These are phyloP conservation scores for Lottia gigantea DNA, from an alignment of 2,888 invertebrate genomes.

Conservation along the genomic window DNA sequence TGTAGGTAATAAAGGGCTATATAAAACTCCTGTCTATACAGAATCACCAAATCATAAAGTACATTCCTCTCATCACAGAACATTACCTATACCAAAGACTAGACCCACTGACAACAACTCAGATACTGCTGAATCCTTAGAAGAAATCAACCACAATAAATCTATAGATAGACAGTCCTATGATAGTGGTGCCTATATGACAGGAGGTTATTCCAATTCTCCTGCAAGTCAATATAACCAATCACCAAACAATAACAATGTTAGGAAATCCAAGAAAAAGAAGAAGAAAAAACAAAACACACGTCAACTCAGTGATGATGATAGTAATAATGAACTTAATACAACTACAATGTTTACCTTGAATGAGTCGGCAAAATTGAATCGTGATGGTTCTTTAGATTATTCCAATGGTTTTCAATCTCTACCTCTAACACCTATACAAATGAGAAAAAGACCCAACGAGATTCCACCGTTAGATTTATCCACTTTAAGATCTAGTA, in stretches of 20 bases:
- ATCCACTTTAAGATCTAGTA: slow-evolving; percentile 47
- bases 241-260: slow-evolving; percentile 23
- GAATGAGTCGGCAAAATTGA: slow-evolving; percentile 42
- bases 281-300: slow-evolving; percentile 15
- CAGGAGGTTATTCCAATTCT: slow-evolving; percentile 14
- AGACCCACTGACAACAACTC: slow-evolving; percentile 41
- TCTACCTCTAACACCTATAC: slow-evolving; percentile 51
- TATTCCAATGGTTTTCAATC: slow-evolving; percentile 38
- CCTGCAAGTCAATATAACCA: slow-evolving; percentile 14
- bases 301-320: slow-evolving; percentile 16
- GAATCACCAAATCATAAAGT: neutral
- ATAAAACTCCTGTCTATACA: neutral
- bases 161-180: slow-evolving; percentile 6
- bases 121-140: slow-evolving; percentile 52
- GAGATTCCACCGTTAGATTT: slow-evolving; percentile 58
- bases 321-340: slow-evolving; percentile 47
- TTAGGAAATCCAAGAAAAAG: slow-evolving; percentile 39
- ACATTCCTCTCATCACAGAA: neutral
- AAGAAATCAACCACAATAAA: slow-evolving; percentile 36
- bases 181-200: slow-evolving; percentile 20
- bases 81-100: slow-evolving; percentile 1
- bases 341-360: slow-evolving; percentile 49
- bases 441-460: slow-evolving; percentile 34
- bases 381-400: slow-evolving; percentile 48
- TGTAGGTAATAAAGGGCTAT: neutral